Percentiles rank a stretch among this genome's conserved stretches.
These are phyloP conservation scores for Limnothrissa miodon DNA, from an alignment of 2,113 vertebrate genomes.

Conservation along the genomic window DNA sequence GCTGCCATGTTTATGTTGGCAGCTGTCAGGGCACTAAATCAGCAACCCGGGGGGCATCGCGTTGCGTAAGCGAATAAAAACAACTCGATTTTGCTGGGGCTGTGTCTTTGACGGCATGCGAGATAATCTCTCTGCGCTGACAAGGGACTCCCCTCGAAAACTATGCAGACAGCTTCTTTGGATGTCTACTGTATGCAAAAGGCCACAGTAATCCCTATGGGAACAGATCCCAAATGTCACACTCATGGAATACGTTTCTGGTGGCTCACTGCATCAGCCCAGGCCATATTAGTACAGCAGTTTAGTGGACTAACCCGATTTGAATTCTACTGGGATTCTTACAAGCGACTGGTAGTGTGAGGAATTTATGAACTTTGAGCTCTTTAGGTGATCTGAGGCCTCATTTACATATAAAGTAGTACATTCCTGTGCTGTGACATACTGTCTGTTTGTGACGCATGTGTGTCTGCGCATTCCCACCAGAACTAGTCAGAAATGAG, in stretches of 20 bases:
- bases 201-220: conserved; percentile 8
- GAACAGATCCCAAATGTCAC: neutral
- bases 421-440: too few species aligned
- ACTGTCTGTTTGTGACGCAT: too few species aligned
- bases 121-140: neutral
- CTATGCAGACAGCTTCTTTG: neutral
- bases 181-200: neutral
- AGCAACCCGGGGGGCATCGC: neutral
- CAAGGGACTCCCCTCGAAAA: neutral
- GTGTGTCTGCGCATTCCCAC: too few species aligned
- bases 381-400: neutral
- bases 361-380: conserved; percentile 13
- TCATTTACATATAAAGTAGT: too few species aligned
- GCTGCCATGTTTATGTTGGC: conserved; percentile 37
- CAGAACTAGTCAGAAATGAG: too few species aligned
- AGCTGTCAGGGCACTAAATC: neutral
- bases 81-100: neutral
- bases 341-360: neutral
- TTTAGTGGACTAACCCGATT: conserved; percentile 18
- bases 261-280: neutral
- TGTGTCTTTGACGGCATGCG: neutral
- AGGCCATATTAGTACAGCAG: neutral
- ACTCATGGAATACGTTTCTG: neutral
- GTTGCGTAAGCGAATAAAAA: conserved; percentile 15
- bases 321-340: neutral